Conservation (phyloP, 2,113 vertebrate genomes). For the Neodon shergylaensis region DNA sequence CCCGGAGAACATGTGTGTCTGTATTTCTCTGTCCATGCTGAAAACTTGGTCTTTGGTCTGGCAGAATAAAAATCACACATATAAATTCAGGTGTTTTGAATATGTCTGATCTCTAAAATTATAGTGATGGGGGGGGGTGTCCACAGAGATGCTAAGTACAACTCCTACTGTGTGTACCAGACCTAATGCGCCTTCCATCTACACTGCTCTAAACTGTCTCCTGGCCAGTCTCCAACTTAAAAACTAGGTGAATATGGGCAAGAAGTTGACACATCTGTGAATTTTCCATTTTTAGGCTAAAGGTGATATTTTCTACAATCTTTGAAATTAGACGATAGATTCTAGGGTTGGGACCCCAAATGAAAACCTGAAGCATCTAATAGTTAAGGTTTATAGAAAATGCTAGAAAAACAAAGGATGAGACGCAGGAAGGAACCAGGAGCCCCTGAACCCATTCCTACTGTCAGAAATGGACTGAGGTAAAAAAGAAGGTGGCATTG, state of each 20-base stretch:
- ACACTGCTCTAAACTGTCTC: neutral
- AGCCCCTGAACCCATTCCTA: neutral
- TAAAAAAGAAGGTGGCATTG: neutral
- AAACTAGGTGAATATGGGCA: neutral
- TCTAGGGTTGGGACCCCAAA: neutral
- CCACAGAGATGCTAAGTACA: neutral
- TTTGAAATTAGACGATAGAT: neutral
- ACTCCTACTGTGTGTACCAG: neutral
- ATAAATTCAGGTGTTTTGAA: neutral
- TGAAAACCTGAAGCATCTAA: neutral
- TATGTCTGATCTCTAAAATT: neutral
- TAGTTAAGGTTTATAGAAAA: neutral
- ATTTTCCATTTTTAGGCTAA: constrained; percentile 20
- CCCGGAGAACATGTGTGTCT: neutral
- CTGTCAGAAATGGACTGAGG: neutral
- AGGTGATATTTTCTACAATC: neutral
- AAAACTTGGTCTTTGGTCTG: neutral
- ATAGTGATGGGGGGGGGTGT: neutral
- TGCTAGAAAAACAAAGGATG: neutral
- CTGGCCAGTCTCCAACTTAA: neutral
- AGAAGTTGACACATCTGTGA: neutral
- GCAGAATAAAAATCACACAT: neutral
- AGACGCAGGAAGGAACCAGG: neutral
- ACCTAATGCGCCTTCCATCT: neutral
- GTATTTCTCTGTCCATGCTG: neutral